These are phyloP conservation scores for Lysandra bellargus DNA, from an alignment of 2,888 invertebrate genomes.

Conservation along the genomic window DNA sequence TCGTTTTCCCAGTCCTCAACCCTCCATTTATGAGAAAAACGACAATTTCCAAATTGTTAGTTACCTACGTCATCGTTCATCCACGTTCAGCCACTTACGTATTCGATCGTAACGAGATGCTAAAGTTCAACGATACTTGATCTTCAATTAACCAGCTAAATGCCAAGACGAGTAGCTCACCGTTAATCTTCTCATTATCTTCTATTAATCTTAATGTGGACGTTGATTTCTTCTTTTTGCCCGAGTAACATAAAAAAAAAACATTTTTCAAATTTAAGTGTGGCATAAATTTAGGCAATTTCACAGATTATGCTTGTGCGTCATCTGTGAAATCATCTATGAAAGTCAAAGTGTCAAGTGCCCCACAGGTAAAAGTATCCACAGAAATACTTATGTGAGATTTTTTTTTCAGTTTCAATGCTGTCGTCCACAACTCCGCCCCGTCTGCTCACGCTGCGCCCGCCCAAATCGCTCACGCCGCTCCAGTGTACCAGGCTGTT, in stretches of 20 bases:
- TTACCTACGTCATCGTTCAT: too few relatives aligned
- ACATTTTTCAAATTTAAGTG: neutral
- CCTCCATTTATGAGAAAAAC: too few relatives aligned
- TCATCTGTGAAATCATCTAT: too few relatives aligned
- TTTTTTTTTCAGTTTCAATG: constrained; percentile 64
- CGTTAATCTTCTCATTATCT: neutral
- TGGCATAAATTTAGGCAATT: neutral
- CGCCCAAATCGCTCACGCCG: constrained; percentile 43
- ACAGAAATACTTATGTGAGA: constrained; percentile 18
- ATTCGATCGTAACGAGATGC: neutral
- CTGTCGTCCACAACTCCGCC: constrained; percentile 69
- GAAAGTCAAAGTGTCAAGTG: too few relatives aligned
- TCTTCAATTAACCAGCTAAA: neutral
- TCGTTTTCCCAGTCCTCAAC: too few relatives aligned
- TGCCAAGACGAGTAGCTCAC: neutral
- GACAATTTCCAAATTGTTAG: too few relatives aligned
- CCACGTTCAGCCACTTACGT: too few relatives aligned
- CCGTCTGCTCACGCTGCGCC: constrained; percentile 59
- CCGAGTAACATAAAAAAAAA: too few relatives aligned
- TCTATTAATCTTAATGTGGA: too few relatives aligned
- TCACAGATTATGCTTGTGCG: too few relatives aligned
- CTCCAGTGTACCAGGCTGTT: constrained; percentile 47
- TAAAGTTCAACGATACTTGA: constrained; percentile 5
- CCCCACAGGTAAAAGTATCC: neutral
- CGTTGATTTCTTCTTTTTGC: neutral